Evolutionary conservation across 2,888 invertebrate species (phyloP).

Genomic region (Cheilosia urbana): DNA sequence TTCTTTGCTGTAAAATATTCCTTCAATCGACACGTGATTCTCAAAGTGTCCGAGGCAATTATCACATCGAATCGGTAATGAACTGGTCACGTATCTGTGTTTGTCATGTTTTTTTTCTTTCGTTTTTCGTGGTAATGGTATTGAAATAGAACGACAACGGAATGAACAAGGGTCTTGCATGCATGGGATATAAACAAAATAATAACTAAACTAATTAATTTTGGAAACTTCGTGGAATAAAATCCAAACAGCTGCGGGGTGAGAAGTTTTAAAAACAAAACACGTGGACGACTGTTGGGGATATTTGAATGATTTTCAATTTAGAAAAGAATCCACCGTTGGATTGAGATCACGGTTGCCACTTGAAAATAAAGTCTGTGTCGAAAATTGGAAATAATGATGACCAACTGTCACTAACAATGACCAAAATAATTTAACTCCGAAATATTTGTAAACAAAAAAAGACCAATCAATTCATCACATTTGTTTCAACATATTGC

Average conservation of each 20-base stretch:
- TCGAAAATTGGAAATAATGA: no score
- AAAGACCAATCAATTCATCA: no score
- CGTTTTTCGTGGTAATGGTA: constrained; percentile 9
- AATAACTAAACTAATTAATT: constrained; percentile 26
- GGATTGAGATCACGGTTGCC: no score
- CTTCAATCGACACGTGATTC: constrained; percentile 31
- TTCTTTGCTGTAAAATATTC: constrained; percentile 4
- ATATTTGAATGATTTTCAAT: no score
- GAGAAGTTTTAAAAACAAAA: not conserved
- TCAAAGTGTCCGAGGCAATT: constrained; percentile 8
- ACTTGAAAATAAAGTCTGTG: no score
- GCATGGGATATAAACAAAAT: constrained; percentile 10
- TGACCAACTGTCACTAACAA: no score
- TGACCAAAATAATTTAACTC: no score
- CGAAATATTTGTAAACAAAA: no score
- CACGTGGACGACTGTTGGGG: not conserved
- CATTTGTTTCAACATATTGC: no score
- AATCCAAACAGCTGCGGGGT: not conserved
- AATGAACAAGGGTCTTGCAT: not conserved
- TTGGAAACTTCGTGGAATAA: not conserved
- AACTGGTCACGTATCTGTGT: constrained; percentile 29
- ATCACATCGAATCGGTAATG: constrained; percentile 46
- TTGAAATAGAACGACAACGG: not conserved
- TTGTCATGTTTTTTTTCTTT: constrained; percentile 12
- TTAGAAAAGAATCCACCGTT: no score